Evolutionary conservation across 2,888 invertebrate genomes (phyloP).

Genomic region (Phortica okadai): DNA sequence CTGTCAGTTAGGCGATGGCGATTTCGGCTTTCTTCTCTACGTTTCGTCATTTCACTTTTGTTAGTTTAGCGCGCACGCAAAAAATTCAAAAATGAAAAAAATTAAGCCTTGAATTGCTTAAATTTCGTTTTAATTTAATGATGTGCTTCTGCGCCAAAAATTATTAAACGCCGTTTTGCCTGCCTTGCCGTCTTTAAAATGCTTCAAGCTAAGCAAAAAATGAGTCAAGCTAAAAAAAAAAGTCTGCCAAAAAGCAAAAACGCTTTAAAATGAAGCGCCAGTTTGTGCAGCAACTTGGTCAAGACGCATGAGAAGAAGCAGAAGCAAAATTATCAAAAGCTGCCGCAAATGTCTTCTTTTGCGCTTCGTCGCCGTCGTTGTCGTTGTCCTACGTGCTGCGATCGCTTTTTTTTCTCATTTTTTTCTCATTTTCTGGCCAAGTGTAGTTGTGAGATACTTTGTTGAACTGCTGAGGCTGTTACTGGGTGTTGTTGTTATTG

Average conservation of each 20-base stretch:
- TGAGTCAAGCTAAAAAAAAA: constrained; percentile 10
- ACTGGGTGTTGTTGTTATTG: constrained; percentile 14
- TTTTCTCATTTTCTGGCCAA: constrained; percentile 51
- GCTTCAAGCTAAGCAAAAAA: constrained; percentile 13
- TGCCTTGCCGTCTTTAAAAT: constrained; percentile 42
- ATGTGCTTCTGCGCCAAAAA: constrained; percentile 45
- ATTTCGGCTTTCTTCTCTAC: background rate
- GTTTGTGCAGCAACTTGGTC: background rate
- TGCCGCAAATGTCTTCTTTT: constrained; percentile 69
- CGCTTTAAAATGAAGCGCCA: constrained; percentile 23
- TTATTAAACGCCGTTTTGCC: constrained; percentile 33
- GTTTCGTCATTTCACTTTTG: background rate
- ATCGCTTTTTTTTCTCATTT: background rate
- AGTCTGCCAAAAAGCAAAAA: constrained; percentile 11
- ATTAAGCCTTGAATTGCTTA: constrained; percentile 58
- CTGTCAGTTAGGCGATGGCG: constrained; percentile 8
- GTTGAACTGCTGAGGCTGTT: constrained; percentile 29
- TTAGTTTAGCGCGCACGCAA: background rate
- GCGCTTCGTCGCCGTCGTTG: constrained; percentile 40
- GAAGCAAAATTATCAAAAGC: constrained; percentile 66
- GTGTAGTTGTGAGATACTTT: constrained; percentile 52
- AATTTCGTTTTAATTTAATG: constrained; percentile 72
- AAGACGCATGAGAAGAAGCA: background rate
- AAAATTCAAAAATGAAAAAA: background rate
- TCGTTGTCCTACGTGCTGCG: background rate